phyloP scores from a whole-genome alignment of 92 coral and sea anemone species.

The Palythoa heliodiscus region DNA sequence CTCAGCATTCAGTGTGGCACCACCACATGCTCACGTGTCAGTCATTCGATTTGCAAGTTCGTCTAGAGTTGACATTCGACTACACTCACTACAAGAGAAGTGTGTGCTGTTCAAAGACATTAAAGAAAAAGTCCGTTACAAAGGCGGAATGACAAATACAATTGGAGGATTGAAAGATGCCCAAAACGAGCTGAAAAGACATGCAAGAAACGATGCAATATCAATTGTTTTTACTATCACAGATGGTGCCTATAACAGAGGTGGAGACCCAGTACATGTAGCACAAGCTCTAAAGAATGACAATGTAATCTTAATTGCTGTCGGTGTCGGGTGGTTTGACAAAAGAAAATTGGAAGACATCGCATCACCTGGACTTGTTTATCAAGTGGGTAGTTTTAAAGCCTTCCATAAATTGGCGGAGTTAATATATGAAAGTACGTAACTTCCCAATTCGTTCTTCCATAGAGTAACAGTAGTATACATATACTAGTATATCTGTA shows the following conservation, averaged over 20 bases:
- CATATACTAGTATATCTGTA: no score
- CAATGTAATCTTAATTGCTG: background rate
- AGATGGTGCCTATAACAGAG: background rate
- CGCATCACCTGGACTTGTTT: background rate
- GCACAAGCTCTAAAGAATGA: background rate
- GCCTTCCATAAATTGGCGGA: background rate
- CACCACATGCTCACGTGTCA: background rate
- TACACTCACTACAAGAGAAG: background rate
- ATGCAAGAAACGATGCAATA: background rate
- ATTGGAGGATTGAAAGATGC: background rate
- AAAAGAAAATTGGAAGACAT: background rate
- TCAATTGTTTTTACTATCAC: background rate
- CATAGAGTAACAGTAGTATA: no score
- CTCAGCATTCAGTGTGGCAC: background rate
- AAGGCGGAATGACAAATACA: background rate
- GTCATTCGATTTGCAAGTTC: background rate
- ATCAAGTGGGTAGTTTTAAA: background rate
- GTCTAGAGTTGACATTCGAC: background rate
- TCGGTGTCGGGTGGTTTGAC: background rate
- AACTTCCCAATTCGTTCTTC: background rate
- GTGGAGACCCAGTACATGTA: background rate
- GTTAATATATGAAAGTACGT: background rate
- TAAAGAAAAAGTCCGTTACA: background rate
- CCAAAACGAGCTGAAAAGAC: background rate
- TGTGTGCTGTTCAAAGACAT: background rate